These are phyloP conservation scores for Pogonophryne albipinna DNA, from an alignment of 2,797 vertebrate species.

Conservation along the genomic window DNA sequence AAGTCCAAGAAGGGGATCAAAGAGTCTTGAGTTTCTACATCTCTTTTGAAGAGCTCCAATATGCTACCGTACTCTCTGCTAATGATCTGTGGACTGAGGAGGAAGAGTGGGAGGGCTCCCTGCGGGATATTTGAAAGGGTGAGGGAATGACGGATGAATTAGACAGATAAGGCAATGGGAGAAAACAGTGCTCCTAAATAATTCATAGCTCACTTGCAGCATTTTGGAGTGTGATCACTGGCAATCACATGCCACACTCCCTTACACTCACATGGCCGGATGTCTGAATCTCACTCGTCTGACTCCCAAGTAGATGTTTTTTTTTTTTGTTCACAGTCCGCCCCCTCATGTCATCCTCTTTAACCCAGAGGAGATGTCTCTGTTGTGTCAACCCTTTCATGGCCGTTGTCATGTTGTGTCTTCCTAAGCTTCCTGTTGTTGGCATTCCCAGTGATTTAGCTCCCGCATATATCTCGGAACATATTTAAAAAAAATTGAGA, in stretches of 20 bases:
- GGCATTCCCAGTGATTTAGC: conserved; percentile 47
- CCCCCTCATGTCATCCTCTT: conserved; percentile 59
- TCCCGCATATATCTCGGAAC: conserved; percentile 28
- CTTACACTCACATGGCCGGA: conserved; percentile 33
- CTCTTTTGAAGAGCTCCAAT: conserved; percentile 79
- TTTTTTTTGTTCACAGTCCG: conserved; percentile 5
- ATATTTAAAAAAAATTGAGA: conserved; percentile 52
- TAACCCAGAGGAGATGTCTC: conserved; percentile 66
- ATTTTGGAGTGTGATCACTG: conserved; percentile 57
- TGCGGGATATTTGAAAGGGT: conserved; percentile 67
- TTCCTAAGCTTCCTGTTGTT: conserved; percentile 41
- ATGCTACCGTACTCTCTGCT: conserved; percentile 69
- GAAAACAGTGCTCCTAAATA: conserved; percentile 74
- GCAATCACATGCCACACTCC: conserved; percentile 48
- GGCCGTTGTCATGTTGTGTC: conserved; percentile 54
- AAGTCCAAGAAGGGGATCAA: conserved; percentile 76
- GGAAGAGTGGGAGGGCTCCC: conserved; percentile 65
- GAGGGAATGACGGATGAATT: conserved; percentile 64
- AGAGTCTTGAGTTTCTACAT: conserved; percentile 62
- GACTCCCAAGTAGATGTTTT: conserved; percentile 69
- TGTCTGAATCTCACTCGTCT: conserved; percentile 61
- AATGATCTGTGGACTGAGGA: conserved; percentile 77
- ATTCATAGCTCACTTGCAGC: conserved; percentile 68
- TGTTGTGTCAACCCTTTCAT: conserved; percentile 72
- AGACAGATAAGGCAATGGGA: conserved; percentile 61